Evolutionary conservation across 2,113 vertebrate species (phyloP), one percentile per base, ranked within the genome.

Genomic region (Platysteira castanea): DNA sequence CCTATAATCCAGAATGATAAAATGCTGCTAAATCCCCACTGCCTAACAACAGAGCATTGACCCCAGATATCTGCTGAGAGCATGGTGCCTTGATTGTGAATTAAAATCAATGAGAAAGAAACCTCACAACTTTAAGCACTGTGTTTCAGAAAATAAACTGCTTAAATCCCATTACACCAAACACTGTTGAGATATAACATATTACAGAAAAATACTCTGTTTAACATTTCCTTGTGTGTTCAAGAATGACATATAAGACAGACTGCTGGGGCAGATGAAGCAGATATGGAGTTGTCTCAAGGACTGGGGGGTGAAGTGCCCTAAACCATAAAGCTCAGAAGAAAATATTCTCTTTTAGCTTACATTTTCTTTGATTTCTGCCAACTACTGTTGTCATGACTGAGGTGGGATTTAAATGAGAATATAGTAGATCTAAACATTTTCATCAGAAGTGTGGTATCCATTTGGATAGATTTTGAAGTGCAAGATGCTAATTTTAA

Each of bases 31-130:
- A 84, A 91, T 94, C 19, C 46, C n/a, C 27, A 89, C n/a, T 91
- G 64, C 64, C 69, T 91, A 81, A 53, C 68, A 93, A 84, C 80
- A 60, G 64, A 93, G 33, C 77, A 77, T 49, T 87, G 77, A 93
- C 82, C 37, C 37, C 15, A 77, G 41, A 44, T 89, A 84, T 27
- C 59, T 91, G 14, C 57, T 2, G 7, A 87, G 68, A 89, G 68
- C 52, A 73, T 15, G 11, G 31, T 77, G 50, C 28, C 59, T 84
- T 89, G 49, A 52, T 27, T 60, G 49, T 69, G 41, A 93, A 83
- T 44, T 76, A 95, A 91, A 93, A 54, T 57, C 35, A 84, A 44
- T 19, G 19, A 23, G 27, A 23, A 69, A 78, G 74, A 81, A 27
- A 1, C 0, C 0, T 8, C 31, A 65, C 7, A 56, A 39, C 15